Evolutionary conservation across 2,888 invertebrate genomes (phyloP).

Genomic region (Oscheius sp.): DNA sequence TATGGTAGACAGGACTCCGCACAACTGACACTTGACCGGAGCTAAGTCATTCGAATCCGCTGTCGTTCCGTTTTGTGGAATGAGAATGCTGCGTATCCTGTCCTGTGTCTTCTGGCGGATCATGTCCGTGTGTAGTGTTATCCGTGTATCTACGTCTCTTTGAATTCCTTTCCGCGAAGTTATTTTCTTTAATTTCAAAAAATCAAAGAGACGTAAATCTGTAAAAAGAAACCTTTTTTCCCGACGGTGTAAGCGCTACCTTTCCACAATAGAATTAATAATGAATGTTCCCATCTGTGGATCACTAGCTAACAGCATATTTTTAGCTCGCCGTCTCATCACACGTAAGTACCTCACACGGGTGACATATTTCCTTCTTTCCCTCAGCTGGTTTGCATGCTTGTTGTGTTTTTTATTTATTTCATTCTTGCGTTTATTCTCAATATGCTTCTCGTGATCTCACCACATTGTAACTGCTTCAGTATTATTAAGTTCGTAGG

Average conservation of each 20-base stretch:
- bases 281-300: not conserved
- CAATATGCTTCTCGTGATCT: not conserved
- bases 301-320: constrained; percentile 29
- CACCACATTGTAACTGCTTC: not conserved
- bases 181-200: not conserved
- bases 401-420: not conserved
- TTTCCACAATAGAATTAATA: not conserved
- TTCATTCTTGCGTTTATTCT: not conserved
- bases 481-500: not conserved
- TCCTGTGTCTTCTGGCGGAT: constrained; percentile 25
- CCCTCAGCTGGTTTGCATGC: constrained; percentile 11
- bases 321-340: constrained; percentile 70
- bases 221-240: too few relatives aligned
- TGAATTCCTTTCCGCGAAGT: not conserved
- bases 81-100: constrained; percentile 29
- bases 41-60: not conserved
- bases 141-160: constrained; percentile 2
- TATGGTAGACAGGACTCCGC: too few relatives aligned
- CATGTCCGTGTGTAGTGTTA: constrained; percentile 7
- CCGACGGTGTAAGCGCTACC: not conserved
- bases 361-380: constrained; percentile 28
- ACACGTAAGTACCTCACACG: constrained; percentile 60
- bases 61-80: constrained; percentile 31
- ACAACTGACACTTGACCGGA: not conserved
- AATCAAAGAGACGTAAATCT: too few relatives aligned